Base-by-base conservation (phyloP, 2,888 invertebrate species). In the Melieria omissa region DNA sequence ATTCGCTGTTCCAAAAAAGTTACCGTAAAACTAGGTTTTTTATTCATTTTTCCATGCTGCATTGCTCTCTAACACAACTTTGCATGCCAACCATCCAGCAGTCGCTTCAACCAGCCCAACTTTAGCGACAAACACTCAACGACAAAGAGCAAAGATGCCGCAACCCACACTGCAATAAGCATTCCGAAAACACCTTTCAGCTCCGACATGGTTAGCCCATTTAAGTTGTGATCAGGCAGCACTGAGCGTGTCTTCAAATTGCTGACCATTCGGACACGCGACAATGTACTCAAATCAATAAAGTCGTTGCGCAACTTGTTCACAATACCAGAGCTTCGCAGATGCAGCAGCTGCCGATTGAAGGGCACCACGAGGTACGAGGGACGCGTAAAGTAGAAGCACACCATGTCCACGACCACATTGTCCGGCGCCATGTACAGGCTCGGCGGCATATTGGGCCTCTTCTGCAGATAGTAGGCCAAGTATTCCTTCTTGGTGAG, bases 351-450 rank as follows among this genome's bases (percentile, higher is more conserved):
- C 60, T 78, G 73, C 42, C 76, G 74, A 67, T 83, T 80, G 4
- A 83, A 74, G 10, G 78, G 77, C 42, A 80, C 76, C 10, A 77
- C 73, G 10, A 83, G 78, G 54, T 74, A 81, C 1, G 83, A 81
- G 52, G 82, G 84, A 70, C 83, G 83, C 0, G 73, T 54, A 16
- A 83, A 71, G 44, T 80, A 81, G 71, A 82, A 79, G 29, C 78
- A 77, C 63, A 80, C 7, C 52, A 78, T 77, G 57, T 80, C 55
- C n/a, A 45, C 41, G 44, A 64, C 16, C 12, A 72, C n/a, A 44
- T 4, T 29, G 5, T 72, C 67, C 3, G 44, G 66, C 12, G 67
- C 57, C 5, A 63, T 45, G 58, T 55, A 58, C 10, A 63, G 67
- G 5, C 49, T n/a, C 5, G 29, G 61, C 14, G 16, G 8, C n/a